Conservation (phyloP, 2,797 vertebrate genomes). For the Eidolon dupreanum region DNA sequence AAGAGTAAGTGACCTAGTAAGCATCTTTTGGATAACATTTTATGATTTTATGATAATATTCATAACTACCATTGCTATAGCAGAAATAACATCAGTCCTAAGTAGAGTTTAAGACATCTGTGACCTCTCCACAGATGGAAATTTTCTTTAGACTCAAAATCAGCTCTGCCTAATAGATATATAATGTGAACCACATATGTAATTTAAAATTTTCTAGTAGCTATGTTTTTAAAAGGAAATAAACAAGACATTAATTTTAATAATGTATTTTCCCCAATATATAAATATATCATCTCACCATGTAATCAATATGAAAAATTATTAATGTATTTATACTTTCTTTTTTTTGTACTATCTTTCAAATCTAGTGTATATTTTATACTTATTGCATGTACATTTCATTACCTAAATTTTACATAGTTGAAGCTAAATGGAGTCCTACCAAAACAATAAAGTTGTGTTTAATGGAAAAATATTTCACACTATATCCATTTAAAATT, state of each 20-base stretch:
- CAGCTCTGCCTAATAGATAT: neutral
- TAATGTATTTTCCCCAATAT: neutral
- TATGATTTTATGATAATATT: constrained; percentile 13
- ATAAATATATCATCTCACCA: neutral
- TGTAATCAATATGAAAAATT: neutral
- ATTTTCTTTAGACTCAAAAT: neutral
- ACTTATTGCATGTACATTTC: neutral
- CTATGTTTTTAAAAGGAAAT: neutral
- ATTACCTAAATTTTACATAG: neutral
- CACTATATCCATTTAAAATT: neutral
- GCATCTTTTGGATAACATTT: neutral
- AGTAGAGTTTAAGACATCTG: neutral
- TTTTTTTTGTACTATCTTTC: neutral
- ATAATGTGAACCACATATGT: neutral
- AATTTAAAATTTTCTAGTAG: neutral
- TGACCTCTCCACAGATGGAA: neutral
- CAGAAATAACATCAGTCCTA: constrained; percentile 7
- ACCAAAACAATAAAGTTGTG: neutral
- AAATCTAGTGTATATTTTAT: neutral
- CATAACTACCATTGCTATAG: neutral
- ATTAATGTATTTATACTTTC: neutral
- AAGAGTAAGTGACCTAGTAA: neutral
- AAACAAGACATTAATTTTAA: neutral
- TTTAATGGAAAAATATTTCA: neutral
- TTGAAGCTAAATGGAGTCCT: neutral